Evolutionary conservation across 53 echinoderm and acorn worm genomes (phyloP), one percentile per base, ranked within the genome.

Genomic region (Temnopleurus reevesii): DNA sequence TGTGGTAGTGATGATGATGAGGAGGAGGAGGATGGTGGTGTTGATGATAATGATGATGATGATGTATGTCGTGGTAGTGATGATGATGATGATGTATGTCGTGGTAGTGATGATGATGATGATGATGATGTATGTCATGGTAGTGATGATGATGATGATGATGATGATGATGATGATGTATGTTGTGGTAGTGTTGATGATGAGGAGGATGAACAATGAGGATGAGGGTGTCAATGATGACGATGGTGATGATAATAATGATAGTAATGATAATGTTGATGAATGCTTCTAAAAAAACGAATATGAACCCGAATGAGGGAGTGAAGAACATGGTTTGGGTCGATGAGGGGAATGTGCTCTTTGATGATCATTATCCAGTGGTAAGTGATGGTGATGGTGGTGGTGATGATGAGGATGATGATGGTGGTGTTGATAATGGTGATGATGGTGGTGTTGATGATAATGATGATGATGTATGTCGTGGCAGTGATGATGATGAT

Each of bases 291-390:
- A n/a, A n/a, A n/a, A n/a, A n/a, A n/a, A n/a, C n/a, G 36, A 56
- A 89, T 27, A 84, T 94, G 71, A 71, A 76, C 27, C 36, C 90
- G 21, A 87, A 96, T 24, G 94, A 92, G 3, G 98, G 98, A 5
- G 61, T 92, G 45, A 95, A 94, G 83, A 97, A 97, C 91, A 97
- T 97, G 98, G 94, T 97, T 13, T 97, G 98, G 98, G 35, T 97
- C 55, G 95, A 95, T 59, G 91, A 95, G 77, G 80, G 77, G 27
- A 94, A 93, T 65, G 33, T 55, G 28, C 89, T 97, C 31, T 97
- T 90, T 79, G 53, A 53, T 3, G 97, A 95, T 59, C 90, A 91
- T 84, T 95, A 94, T 81, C 97, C 97, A 41, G 66, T 66, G 66
- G 88, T 87, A 87, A 15, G 83, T 61, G 55, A 35, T 59, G 55